These are phyloP conservation scores for Sebastolobus alascanus DNA, from an alignment of 2,797 vertebrate species.

Conservation along the genomic window DNA sequence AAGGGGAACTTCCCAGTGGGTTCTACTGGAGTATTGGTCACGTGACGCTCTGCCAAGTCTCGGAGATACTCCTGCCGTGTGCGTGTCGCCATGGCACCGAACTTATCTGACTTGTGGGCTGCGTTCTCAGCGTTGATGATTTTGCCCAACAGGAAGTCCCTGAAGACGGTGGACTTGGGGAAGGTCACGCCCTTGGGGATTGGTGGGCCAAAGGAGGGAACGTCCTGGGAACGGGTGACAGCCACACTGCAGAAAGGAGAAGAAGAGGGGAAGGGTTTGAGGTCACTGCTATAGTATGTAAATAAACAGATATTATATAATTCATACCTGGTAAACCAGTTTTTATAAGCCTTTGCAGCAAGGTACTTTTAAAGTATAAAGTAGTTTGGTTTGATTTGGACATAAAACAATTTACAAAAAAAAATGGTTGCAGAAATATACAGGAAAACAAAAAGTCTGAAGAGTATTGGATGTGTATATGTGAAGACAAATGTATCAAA, in stretches of 20 bases:
- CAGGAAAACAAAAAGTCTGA: neutral
- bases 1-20: constrained; percentile 96
- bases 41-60: constrained; percentile 96
- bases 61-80: constrained; percentile 97
- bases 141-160: constrained; percentile 98
- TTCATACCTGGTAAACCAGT: neutral
- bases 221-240: constrained; percentile 96
- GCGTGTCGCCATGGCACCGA: constrained; percentile 96
- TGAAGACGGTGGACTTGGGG: constrained; percentile 97
- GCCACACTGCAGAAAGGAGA: constrained; percentile 88
- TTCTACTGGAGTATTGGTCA: constrained; percentile 95
- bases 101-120: constrained; percentile 97
- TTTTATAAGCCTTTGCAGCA: neutral
- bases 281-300: neutral
- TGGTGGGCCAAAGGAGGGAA: constrained; percentile 95
- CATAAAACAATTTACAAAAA: neutral
- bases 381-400: neutral
- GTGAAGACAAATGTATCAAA: neutral
- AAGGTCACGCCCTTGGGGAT: constrained; percentile 97
- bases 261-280: constrained; percentile 8
- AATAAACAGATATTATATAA: neutral
- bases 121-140: constrained; percentile 98
- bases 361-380: neutral
- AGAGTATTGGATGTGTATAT: neutral
- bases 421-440: neutral